Evolutionary conservation across 2,888 invertebrate genomes (phyloP), one percentile per base, ranked within the genome.

Genomic region (Orchestes rusci): DNA sequence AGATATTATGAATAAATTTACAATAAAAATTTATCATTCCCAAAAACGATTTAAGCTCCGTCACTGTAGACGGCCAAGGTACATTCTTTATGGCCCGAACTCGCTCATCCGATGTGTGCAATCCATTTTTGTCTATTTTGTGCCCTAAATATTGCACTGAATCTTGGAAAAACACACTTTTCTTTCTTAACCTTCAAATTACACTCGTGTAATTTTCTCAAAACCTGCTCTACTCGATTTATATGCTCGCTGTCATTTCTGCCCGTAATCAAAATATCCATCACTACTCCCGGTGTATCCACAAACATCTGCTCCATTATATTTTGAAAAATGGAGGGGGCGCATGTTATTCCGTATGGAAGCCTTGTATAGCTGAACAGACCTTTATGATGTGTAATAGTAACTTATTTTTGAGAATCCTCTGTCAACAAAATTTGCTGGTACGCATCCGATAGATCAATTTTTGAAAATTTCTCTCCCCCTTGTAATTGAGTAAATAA

Each of bases 1-100:
- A 34, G n/a, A 10, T 16, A 33, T 42, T 42, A 13, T 7, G 5
- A 16, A 45, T 36, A 52, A 63, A 65, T 40, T 55, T 57, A 7
- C 55, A 47, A 42, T 62, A 64, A 52, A 59, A 66, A 49, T 63
- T 63, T 2, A 60, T 43, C 31, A 56, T 38, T 4, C 62, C 62
- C 4, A 59, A 35, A 45, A 53, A 61, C 12, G 59, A 55, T 41
- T 54, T 56, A n/a, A 61, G 28, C 47, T 56, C 50, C 4, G 50
- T 52, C 2, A 56, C 40, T 33, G 34, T 28, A 10, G 13, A 20
- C 7, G 49, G 49, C 27, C 16, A 10, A 7, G 44, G 37, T 36
- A 50, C 41, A 12, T 45, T 48, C 5, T 12, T 44, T 2, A n/a
- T 59, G 53, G 16, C 54, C 18, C 39, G 16, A 1, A 59, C 47